Base-by-base conservation (phyloP, 2,797 vertebrate species). In the Vultur gryphus region DNA sequence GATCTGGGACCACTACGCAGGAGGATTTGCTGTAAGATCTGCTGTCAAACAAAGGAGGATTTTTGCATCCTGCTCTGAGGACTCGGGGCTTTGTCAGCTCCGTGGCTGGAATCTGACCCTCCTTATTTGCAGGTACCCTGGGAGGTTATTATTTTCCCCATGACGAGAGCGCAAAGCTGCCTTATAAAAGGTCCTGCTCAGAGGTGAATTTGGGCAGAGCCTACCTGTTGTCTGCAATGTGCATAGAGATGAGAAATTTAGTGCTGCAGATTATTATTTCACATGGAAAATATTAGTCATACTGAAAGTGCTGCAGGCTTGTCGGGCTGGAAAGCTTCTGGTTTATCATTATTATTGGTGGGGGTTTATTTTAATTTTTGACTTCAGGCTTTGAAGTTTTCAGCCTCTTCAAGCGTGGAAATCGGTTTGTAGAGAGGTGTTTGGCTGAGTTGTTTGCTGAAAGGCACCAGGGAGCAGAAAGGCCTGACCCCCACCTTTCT, bases 331-430 rank as follows among this genome's bases (percentile, higher is more conserved):
- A 73, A 80, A 84, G 70, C 41, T 71, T 93, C 75, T 65, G 44
- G 41, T 91, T 93, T 76, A 49, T 93, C 87, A 43, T 84, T 73
- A 6, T 89, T 93, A 55, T 57, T 54, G 35, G 49, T 62, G 10
- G 58, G 54, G 29, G 8, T 49, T 75, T 37, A 37, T 48, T 14
- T 15, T 20, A 16, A 39, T 92, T 87, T 72, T 76, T 54, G 69
- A 84, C 69, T 89, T 44, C 55, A 29, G 61, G 55, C 89, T 95
- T 95, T 94, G 90, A 95, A 96, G 89, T 92, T 96, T 76, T 64
- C 76, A 71, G 28, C 44, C 69, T 91, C 57, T 92, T 95, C 31
- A 13, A 72, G 96, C 2, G 0, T 87, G 84, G 90, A 96, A 96
- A 96, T 91, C 3, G 0, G 66, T 96, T 88, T 93, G 88, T 57